Percentiles rank a stretch among this genome's conserved stretches.
Evolutionary conservation across 1,140 invertebrate species (phyloP).

Genomic region (Andricus grossulariae): DNA sequence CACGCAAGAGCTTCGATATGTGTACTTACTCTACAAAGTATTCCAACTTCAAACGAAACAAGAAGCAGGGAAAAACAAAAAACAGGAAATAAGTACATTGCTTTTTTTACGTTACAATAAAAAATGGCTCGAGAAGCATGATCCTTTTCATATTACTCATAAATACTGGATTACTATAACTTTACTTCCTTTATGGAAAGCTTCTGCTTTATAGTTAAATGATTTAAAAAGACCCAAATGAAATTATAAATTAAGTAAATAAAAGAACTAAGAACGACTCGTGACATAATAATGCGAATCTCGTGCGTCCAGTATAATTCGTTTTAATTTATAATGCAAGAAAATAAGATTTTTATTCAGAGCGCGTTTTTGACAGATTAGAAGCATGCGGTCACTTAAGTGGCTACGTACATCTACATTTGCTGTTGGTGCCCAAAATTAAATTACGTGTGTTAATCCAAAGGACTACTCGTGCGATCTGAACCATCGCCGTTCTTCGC

Average conservation of each 20-base stretch:
- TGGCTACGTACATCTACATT: slow-evolving; percentile 39
- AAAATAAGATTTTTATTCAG: slow-evolving; percentile 50
- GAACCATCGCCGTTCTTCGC: slow-evolving; percentile 45
- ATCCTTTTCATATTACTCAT: no score
- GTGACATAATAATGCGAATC: neutral
- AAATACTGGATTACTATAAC: no score
- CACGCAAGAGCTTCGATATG: slow-evolving; percentile 9
- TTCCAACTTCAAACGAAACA: neutral
- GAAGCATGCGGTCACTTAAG: slow-evolving; percentile 42
- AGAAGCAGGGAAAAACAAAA: neutral
- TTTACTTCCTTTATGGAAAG: no score
- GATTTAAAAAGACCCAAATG: no score
- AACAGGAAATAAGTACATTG: neutral
- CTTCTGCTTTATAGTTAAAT: no score
- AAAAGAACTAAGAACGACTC: no score
- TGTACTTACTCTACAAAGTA: slow-evolving; percentile 1
- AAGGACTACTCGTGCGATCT: slow-evolving; percentile 36
- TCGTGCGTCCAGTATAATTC: slow-evolving; percentile 53
- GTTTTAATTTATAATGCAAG: slow-evolving; percentile 61
- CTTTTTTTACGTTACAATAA: no score
- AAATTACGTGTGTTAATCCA: slow-evolving; percentile 46
- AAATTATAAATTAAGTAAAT: no score
- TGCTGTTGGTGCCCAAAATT: slow-evolving; percentile 44
- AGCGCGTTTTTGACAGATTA: slow-evolving; percentile 44
- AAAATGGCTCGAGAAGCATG: no score